Base-by-base conservation (phyloP, 2,797 vertebrate species). In the Acomys russatus region DNA sequence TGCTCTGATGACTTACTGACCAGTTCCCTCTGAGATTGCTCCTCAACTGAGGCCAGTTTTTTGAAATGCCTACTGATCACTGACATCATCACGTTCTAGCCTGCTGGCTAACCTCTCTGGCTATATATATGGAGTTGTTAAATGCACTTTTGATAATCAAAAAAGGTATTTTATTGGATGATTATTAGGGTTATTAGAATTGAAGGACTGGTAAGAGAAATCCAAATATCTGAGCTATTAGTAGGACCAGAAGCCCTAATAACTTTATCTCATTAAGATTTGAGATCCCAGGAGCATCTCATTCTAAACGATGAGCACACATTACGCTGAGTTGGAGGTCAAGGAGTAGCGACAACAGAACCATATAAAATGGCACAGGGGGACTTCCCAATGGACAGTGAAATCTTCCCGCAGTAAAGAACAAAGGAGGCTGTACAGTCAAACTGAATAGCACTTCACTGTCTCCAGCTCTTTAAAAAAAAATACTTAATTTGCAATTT, bases 381-480 rank as follows among this genome's bases (percentile, higher is more conserved):
- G 18, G n/a, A 56, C n/a, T 92, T 91, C 9, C 84, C n/a, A n/a
- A 49, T 63, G 61, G 88, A 25, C 15, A 56, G 9, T 25, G 66
- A 86, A 2, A 18, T 87, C 71, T 8, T 94, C 44, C 44, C 71
- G 68, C 12, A 23, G 0, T 9, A 76, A 87, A 23, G 30, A 33
- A 0, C 2, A 49, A 90, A 14, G 15, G 4, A 66, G 38, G 8
- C 7, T 44, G 17, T 33, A 20, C 1, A 56, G 56, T 76, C 1
- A 10, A 66, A 95, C 30, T 1, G 44, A 84, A 35, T 9, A 86
- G 49, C 66, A 78, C 11, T 64, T 77, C 15, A 64, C 61, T 56
- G 73, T 44, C n/a, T 85, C n/a, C 11, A 73, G 54, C 44, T 82
- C 91, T 80, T 79, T 44, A 79, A 82, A 84, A 79, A 89, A 44